phyloP scores from a whole-genome alignment of 2,888 invertebrate species.

The Amphipyra berbera region DNA sequence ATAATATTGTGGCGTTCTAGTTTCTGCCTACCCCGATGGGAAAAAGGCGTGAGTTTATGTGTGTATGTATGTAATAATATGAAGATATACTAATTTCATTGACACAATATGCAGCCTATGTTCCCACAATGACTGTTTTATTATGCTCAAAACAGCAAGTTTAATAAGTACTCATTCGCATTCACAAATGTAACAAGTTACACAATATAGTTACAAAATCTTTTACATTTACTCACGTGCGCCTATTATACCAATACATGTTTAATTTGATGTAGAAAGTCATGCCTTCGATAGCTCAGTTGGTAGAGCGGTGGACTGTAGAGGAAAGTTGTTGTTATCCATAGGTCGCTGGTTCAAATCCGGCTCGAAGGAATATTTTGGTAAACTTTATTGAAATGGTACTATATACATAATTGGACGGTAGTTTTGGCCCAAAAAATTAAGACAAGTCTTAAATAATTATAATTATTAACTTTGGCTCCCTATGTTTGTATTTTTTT shows the following conservation, averaged over 20 bases:
- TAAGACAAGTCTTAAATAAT: too few species aligned
- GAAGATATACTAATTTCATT: too few species aligned
- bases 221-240: constrained; percentile 4
- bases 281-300: constrained; percentile 87
- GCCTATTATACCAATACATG: background rate
- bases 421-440: too few species aligned
- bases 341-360: constrained; percentile 93
- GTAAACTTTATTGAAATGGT: background rate
- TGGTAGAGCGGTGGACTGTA: constrained; percentile 89
- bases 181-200: constrained; percentile 11
- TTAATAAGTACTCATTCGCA: background rate
- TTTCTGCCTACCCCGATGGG: too few species aligned
- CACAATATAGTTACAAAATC: constrained; percentile 7
- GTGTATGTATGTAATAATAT: too few species aligned
- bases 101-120: too few species aligned
- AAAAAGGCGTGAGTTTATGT: too few species aligned
- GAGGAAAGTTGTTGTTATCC: constrained; percentile 78
- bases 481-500: too few species aligned
- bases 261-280: constrained; percentile 19
- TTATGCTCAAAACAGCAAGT: background rate
- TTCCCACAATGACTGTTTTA: too few species aligned
- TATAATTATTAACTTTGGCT: too few species aligned
- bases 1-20: too few species aligned
- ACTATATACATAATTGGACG: too few species aligned
- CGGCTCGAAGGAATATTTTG: constrained; percentile 90